Percentiles rank a stretch among this genome's conserved stretches.
phyloP scores from a whole-genome alignment of 2,797 vertebrate species.

The Chaunax sp. region DNA sequence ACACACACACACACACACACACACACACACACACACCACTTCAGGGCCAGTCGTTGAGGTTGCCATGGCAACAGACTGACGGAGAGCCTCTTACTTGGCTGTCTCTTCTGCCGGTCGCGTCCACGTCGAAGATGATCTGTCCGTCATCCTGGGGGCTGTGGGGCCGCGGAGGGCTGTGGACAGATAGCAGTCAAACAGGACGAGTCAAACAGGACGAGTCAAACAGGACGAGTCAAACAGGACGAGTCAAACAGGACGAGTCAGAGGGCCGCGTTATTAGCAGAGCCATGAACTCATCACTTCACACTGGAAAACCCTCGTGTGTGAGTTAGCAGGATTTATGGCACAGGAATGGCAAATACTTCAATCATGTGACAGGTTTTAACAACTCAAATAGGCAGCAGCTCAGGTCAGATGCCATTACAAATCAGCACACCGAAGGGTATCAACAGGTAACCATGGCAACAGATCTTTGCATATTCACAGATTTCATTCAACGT shows the following conservation, averaged over 20 bases:
- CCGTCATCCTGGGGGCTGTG: slow-evolving; percentile 94
- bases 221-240: too few relatives aligned
- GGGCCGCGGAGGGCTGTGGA: slow-evolving; percentile 83
- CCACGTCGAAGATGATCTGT: slow-evolving; percentile 97
- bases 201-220: background rate
- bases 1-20: slow-evolving; percentile 4
- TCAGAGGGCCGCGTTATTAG: background rate
- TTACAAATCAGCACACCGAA: background rate
- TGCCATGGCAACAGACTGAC: slow-evolving; percentile 56
- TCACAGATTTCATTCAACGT: background rate
- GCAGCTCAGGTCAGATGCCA: too few relatives aligned
- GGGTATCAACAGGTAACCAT: slow-evolving; percentile 5
- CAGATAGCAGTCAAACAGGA: background rate
- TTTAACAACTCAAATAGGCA: background rate
- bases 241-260: background rate
- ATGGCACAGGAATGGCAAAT: background rate
- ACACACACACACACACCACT: background rate
- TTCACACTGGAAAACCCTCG: background rate
- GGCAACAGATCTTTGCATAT: background rate
- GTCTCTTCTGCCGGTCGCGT: slow-evolving; percentile 89
- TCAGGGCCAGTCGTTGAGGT: slow-evolving; percentile 23
- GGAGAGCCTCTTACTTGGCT: slow-evolving; percentile 76
- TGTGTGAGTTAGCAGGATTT: background rate
- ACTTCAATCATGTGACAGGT: background rate
- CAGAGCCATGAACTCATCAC: background rate